phyloP scores from a whole-genome alignment of 2,888 invertebrate species.

The Venustoraphidia nigricollis region DNA sequence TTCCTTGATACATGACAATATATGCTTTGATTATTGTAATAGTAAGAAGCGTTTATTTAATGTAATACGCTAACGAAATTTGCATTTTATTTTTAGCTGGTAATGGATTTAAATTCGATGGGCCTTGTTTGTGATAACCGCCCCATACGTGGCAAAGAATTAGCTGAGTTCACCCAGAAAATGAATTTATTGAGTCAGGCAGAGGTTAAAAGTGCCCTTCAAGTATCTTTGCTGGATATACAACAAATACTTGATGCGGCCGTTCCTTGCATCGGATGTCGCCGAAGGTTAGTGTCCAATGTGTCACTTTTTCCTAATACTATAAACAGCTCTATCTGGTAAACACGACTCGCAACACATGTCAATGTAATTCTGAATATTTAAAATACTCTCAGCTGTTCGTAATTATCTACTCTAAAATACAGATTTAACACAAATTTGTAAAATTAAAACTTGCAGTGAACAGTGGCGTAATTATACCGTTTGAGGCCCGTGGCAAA shows the following conservation, averaged over 20 bases:
- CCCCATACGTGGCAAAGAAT: slow-evolving; percentile 61
- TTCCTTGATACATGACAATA: neutral
- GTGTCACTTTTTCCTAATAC: slow-evolving; percentile 2
- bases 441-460: too few relatives aligned
- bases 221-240: slow-evolving; percentile 70
- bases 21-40: too few relatives aligned
- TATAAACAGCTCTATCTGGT: neutral
- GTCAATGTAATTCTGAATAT: too few relatives aligned
- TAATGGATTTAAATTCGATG: slow-evolving; percentile 80
- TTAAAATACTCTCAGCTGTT: slow-evolving; percentile 3
- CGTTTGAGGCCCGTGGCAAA: too few relatives aligned
- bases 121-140: slow-evolving; percentile 74
- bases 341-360: neutral
- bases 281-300: slow-evolving; percentile 51
- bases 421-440: too few relatives aligned
- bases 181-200: slow-evolving; percentile 59
- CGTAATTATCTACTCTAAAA: slow-evolving; percentile 1
- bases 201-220: slow-evolving; percentile 65
- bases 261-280: slow-evolving; percentile 88
- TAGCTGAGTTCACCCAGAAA: slow-evolving; percentile 75
- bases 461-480: too few relatives aligned
- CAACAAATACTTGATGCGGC: slow-evolving; percentile 75
- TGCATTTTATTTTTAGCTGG: slow-evolving; percentile 50
- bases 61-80: too few relatives aligned
- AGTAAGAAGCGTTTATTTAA: too few relatives aligned